Evolutionary conservation across 1,140 invertebrate genomes (phyloP), one percentile per base, ranked within the genome.

Genomic region (Drosophila pectinifera): DNA sequence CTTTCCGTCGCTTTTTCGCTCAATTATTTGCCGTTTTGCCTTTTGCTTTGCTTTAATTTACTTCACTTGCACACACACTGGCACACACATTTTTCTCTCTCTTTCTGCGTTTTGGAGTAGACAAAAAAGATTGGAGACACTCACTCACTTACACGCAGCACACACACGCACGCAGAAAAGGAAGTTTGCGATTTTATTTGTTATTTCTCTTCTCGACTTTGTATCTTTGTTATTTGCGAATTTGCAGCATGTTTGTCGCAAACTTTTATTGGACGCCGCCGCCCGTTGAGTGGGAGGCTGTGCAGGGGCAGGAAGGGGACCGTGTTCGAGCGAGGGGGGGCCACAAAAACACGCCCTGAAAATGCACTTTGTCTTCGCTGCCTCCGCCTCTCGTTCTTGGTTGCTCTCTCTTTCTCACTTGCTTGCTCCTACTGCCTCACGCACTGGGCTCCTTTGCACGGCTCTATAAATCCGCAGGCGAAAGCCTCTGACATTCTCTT

Each of bases 21-120:
- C 68, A 79, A 72, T 75, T 79, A 76, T 78, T 75, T 70, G 64
- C 62, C 54, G 58, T 84, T 63, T 80, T 81, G 77, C 82, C 72
- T 58, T 73, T 81, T 83, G 72, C 73, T 81, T 82, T 73, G 76
- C 76, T 84, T 85, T 80, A 84, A 84, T 65, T 84, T 68, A 81
- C 76, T 85, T 64, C 64, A 70, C 74, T 79, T 51, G 63, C 53
- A 68, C 72, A 20, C 73, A 54, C 72, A 43, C 28, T 34, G 28
- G 46, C 53, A 20, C 70, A 57, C 73, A 58, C 73, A 53, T 64
- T 78, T 84, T 74, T 78, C 34, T 72, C 61, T 72, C 68, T 72
- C 68, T 72, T 72, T 72, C 64, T 75, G 83, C 82, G 68, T 75
- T 85, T 86, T 85, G 78, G 83, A 83, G 83, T 82, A 86, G 84